Evolutionary conservation across 2,113 vertebrate genomes (phyloP).

Genomic region (Myxocyprinus asiaticus): DNA sequence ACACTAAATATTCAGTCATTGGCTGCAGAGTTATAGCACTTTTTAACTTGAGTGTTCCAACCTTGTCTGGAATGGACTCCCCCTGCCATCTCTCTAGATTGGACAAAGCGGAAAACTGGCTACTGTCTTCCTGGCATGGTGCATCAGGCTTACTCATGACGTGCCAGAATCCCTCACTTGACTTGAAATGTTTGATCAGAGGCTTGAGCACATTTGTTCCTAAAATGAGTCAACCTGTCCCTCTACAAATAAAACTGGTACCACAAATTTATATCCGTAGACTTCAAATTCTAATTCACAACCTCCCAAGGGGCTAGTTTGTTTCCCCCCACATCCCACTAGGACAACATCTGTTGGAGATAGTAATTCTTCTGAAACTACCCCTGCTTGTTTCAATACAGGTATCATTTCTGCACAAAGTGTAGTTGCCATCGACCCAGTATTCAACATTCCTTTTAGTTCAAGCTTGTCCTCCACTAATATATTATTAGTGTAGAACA

Average conservation of each 20-base stretch:
- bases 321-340: background rate
- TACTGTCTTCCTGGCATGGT: background rate
- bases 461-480: conserved; percentile 1
- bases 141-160: background rate
- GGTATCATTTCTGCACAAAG: background rate
- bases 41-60: background rate
- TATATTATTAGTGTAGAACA: conserved; percentile 13
- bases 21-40: background rate
- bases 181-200: background rate
- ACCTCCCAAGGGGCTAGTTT: background rate
- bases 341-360: background rate
- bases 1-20: conserved; percentile 14
- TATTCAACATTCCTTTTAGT: conserved; percentile 4
- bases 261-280: background rate
- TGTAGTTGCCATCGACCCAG: conserved; percentile 2
- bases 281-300: conserved; percentile 7
- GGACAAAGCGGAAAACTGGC: background rate
- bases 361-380: background rate
- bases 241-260: conserved; percentile 14
- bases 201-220: conserved; percentile 16
- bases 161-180: background rate
- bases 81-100: conserved; percentile 26
- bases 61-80: conserved; percentile 1
- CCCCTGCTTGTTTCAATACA: background rate
- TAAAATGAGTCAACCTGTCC: conserved; percentile 4